Conservation (phyloP, 2,888 invertebrate species). For the Parapristionchus giblindavisi region DNA sequence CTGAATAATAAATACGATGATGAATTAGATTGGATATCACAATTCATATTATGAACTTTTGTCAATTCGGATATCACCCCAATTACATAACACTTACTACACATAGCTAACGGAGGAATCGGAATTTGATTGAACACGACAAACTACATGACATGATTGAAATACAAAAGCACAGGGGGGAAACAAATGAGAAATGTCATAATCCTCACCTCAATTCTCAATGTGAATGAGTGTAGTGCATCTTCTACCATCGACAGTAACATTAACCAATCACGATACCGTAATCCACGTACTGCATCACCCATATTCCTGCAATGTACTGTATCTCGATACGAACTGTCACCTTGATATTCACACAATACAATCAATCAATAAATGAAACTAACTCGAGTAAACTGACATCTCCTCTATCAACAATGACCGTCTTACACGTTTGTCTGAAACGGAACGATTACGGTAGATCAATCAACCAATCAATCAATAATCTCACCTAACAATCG, state of each 20-base stretch:
- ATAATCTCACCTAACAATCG: conserved; percentile 50
- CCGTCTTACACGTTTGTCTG: conserved; percentile 33
- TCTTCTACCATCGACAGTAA: conserved; percentile 78
- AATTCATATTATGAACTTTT: neutral
- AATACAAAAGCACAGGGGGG: neutral
- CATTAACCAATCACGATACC: conserved; percentile 79
- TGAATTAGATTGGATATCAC: neutral
- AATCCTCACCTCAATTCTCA: conserved; percentile 77
- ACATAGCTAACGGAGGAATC: neutral
- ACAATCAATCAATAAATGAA: neutral
- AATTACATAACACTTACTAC: neutral
- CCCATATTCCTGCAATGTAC: conserved; percentile 71
- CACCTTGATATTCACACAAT: too few species aligned
- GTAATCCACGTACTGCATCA: conserved; percentile 77
- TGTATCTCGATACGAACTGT: too few species aligned
- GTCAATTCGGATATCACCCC: neutral
- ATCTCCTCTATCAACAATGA: conserved; percentile 32
- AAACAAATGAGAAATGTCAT: neutral
- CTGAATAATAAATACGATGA: conserved; percentile 27
- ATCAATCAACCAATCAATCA: too few species aligned
- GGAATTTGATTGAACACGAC: neutral
- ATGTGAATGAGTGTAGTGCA: conserved; percentile 79
- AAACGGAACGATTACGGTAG: neutral
- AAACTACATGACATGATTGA: neutral
- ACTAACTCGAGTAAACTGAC: conserved; percentile 24